Base-by-base conservation (phyloP, 2,888 invertebrate species). In the Leptarthrus brevirostris region DNA sequence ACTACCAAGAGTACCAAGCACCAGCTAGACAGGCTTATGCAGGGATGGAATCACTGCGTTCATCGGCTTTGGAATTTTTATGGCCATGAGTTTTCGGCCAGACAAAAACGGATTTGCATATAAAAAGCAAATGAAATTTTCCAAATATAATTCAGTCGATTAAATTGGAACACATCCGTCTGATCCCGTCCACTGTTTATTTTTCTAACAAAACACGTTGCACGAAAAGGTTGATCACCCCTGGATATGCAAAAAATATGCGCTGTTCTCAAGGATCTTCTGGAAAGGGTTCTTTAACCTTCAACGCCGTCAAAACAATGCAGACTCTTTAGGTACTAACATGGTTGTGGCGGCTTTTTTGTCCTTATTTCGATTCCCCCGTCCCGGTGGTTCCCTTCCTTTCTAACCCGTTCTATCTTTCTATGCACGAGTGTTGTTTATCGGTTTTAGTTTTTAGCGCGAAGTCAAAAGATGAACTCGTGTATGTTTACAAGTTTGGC, bases 241-340 rank as follows among this genome's bases (percentile, higher is more conserved):
- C 69, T 69, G 69, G 52, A 34, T 69, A 30, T 52, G 49, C 64
- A 64, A 64, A 52, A 40, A 47, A 52, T 52, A 30, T 69, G 52
- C 69, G 18, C 52, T 20, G 52, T 61, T 75, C 70, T 77, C 77
- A 77, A 77, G 77, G 77, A 77, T 77, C 71, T 64, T 75, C 54
- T 34, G 18, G 61, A 44, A 72, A 74, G 72, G 74, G 77, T 77
- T 77, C 77, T 77, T 77, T 77, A 77, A 77, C 77, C 77, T 77
- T 75, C 73, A 54, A 66, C 75, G 75, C 77, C 77, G 77, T 77
- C 77, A 77, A 77, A 77, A 77, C 77, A 77, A 75, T 72, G 72
- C 47, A 72, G 72, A 72, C 72, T 30, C 56, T 72, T 44, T 40
- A 24, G 53, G 14, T 70, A 53, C 70, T 26, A 53, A 34, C 22